Evolutionary conservation across 2,797 vertebrate genomes (phyloP), one percentile per base, ranked within the genome.

Genomic region (Artibeus lituratus): DNA sequence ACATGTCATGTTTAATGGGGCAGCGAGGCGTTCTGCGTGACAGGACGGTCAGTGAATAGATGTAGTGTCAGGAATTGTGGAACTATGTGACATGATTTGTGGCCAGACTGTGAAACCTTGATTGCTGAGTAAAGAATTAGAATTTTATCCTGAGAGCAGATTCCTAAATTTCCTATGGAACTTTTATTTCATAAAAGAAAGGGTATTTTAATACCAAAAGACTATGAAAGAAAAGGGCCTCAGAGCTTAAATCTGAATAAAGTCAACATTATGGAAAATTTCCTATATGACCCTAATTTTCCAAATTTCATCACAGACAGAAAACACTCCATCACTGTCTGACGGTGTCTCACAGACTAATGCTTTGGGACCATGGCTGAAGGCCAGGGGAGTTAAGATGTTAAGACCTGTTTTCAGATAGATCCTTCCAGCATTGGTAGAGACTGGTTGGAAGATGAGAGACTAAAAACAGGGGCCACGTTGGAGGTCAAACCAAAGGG

Each of bases 121-220:
- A 87, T 87, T 10, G 19, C 37, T n/a, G 49, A 73, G 65, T 85
- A 82, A 77, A 88, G 29, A 69, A 85, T 57, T 2, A 10, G 6
- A 3, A 73, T 74, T 92, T 96, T 84, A 94, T 77, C 35, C 72
- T 90, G 70, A 86, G 24, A 72, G 29, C 24, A 73, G 55, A 42
- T 55, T 87, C 44, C 67, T 67, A 70, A 53, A 69, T 90, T 74
- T 96, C 81, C 87, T 59, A 92, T 74, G 24, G 90, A 86, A 83
- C 5, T 5, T 73, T 37, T 65, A 26, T 55, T 97, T 92, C 53
- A 49, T 47, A 81, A 90, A 87, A 85, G 39, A 87, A 87, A 44
- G 6, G 1, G 21, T 73, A 59, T 85, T 80, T 76, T 87, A 76
- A 78, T 29, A 93, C 29, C 4, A 59, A 89, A 87, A 35, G 21